Percentiles rank a stretch among this genome's conserved stretches.
These are phyloP conservation scores for Fulmarus glacialis DNA, from an alignment of 2,113 vertebrate species.

Conservation along the genomic window DNA sequence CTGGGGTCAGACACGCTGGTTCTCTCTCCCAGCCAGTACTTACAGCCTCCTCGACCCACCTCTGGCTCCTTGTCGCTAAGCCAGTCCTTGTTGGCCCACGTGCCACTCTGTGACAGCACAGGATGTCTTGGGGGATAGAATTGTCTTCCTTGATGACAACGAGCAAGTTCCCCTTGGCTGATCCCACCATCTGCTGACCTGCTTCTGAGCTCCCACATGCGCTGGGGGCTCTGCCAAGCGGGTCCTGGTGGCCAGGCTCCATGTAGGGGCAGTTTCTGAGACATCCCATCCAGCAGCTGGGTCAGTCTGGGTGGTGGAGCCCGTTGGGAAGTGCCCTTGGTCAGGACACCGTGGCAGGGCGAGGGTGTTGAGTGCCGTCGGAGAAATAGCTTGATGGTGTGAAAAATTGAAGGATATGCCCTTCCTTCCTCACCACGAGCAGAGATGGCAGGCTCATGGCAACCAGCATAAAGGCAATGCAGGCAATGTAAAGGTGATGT, in stretches of 20 bases:
- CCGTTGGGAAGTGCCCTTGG: not conserved
- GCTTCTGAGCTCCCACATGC: not conserved
- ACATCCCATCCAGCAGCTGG: not conserved
- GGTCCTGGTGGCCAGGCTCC: not conserved
- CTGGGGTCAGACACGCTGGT: not conserved
- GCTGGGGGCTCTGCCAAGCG: accelerated
- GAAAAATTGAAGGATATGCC: not conserved
- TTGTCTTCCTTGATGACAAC: not conserved
- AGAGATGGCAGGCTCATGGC: not conserved
- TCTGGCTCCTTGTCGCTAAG: not conserved
- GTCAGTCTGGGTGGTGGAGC: not conserved
- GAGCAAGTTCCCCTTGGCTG: not conserved
- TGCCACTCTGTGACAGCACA: accelerated
- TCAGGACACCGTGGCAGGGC: not conserved
- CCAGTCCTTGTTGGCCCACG: not conserved
- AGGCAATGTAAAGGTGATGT: not conserved
- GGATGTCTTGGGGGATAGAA: not conserved
- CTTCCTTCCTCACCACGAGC: not conserved
- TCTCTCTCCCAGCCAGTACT: not conserved
- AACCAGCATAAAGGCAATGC: not conserved
- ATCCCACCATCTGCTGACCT: not conserved
- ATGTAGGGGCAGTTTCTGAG: not conserved
- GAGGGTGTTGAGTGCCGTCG: not conserved
- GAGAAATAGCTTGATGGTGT: not conserved
- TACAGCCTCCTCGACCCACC: not conserved